Percentiles rank a stretch among this genome's conserved stretches.
These are phyloP conservation scores for Mesorhabditis belari DNA, from an alignment of 2,888 invertebrate genomes.

Conservation along the genomic window DNA sequence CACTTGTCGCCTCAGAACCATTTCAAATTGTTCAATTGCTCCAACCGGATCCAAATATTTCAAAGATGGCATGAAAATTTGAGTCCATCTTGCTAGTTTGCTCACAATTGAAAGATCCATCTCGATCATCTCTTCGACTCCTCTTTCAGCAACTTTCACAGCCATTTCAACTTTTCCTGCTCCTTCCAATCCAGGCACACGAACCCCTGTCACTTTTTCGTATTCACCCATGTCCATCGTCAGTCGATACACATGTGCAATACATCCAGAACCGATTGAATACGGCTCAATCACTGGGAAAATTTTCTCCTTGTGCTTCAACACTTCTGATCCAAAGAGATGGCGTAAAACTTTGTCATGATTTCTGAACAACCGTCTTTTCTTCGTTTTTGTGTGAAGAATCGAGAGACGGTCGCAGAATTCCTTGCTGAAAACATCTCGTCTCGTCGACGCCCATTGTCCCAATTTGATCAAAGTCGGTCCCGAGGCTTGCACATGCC, in stretches of 20 bases:
- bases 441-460: slow-evolving; percentile 59
- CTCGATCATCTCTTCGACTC: slow-evolving; percentile 53
- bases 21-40: slow-evolving; percentile 57
- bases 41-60: slow-evolving; percentile 57
- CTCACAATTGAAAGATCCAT: slow-evolving; percentile 55
- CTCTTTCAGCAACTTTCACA: slow-evolving; percentile 55
- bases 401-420: slow-evolving; percentile 53
- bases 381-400: slow-evolving; percentile 37
- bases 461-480: slow-evolving; percentile 60
- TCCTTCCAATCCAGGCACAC: slow-evolving; percentile 18
- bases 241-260: slow-evolving; percentile 57
- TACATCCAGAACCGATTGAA: slow-evolving; percentile 60
- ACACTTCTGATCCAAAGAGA: slow-evolving; percentile 36
- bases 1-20: slow-evolving; percentile 56
- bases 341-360: slow-evolving; percentile 20
- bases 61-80: slow-evolving; percentile 34
- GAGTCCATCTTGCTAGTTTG: slow-evolving; percentile 16
- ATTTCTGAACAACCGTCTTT: slow-evolving; percentile 27
- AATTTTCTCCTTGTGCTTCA: slow-evolving; percentile 44
- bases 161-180: slow-evolving; percentile 24
- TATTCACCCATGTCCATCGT: slow-evolving; percentile 29
- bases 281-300: slow-evolving; percentile 54
- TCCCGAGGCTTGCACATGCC: slow-evolving; percentile 32
- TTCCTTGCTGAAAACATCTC: slow-evolving; percentile 57
- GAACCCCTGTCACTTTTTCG: slow-evolving; percentile 18